phyloP scores from a whole-genome alignment of 2,888 invertebrate species.

The Eilema griseolum region DNA sequence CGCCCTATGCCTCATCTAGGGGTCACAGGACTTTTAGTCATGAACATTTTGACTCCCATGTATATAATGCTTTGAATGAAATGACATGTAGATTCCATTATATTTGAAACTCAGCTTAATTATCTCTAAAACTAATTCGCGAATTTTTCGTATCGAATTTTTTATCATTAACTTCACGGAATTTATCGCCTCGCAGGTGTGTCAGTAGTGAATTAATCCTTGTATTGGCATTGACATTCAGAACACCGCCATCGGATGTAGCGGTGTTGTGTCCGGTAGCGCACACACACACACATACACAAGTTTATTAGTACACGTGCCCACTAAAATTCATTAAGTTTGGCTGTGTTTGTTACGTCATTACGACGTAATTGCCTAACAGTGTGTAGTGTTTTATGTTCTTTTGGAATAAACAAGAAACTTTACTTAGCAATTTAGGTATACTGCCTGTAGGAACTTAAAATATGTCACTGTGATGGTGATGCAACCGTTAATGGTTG shows the following conservation, averaged over 20 bases:
- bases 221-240: constrained; percentile 54
- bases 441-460: constrained; percentile 2
- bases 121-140: background rate
- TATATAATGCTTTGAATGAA: too few species aligned
- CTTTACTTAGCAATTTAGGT: background rate
- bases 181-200: constrained; percentile 8
- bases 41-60: too few species aligned
- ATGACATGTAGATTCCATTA: too few species aligned
- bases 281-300: constrained; percentile 12
- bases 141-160: background rate
- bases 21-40: too few species aligned
- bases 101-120: too few species aligned
- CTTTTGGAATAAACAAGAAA: background rate
- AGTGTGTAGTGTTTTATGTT: background rate
- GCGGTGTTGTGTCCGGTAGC: constrained; percentile 51
- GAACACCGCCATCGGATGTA: constrained; percentile 47
- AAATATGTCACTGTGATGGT: background rate
- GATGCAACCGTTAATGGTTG: background rate
- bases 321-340: background rate
- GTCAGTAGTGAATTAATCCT: constrained; percentile 41
- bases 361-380: background rate
- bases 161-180: background rate
- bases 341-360: background rate
- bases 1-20: too few species aligned
- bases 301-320: too few species aligned